Base-by-base conservation (phyloP, 2,113 vertebrate species). In the Coracopsis vasa region DNA sequence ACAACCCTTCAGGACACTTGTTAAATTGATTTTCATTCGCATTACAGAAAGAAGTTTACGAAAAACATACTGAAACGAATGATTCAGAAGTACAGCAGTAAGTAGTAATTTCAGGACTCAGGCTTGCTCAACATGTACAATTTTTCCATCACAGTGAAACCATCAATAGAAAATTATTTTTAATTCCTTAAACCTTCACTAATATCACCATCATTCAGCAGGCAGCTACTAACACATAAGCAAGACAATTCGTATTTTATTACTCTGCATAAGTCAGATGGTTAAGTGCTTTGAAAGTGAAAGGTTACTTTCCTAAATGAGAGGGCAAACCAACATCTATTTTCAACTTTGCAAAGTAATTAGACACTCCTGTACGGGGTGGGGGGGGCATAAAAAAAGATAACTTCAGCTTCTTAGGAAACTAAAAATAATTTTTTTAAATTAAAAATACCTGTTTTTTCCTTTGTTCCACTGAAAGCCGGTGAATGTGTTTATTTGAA, bases 361-460 rank as follows among this genome's bases (percentile, higher is more conserved):
- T 39, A 37, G 14, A 35, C 19, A 72, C 5, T 47, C 9, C 35
- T 42, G 12, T 47, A 64, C 13, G 25, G 3, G 17, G 29, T 6
- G 29, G 45, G 47, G 21, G 19, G 47, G 29, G 3, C 7, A 21
- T 5, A 80, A 62, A 65, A 64, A 47, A 47, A 54, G 9, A 3
- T 16, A 33, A 56, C 12, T 86, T 72, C 19, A 41, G 14, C 4
- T 83, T 56, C 33, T 33, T 13, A 51, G 35, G 60, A 71, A 89
- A 77, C 18, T 72, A 44, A 56, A 85, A 47, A 24, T 2, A 0
- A 3, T 8, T 62, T 75, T 60, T 35, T 39, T 14, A 11, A 67
- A 72, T 6, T 0, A 41, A 54, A 69, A 54, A 35, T 31, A 27
- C 4, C 4, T 54, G 18, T 0, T 3, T 18, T 62, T 86, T 50